A percentile compares a stretch with the other conserved stretches of the same genome.
Conservation (phyloP, 1,140 invertebrate genomes). For the Ephestia elutella region DNA sequence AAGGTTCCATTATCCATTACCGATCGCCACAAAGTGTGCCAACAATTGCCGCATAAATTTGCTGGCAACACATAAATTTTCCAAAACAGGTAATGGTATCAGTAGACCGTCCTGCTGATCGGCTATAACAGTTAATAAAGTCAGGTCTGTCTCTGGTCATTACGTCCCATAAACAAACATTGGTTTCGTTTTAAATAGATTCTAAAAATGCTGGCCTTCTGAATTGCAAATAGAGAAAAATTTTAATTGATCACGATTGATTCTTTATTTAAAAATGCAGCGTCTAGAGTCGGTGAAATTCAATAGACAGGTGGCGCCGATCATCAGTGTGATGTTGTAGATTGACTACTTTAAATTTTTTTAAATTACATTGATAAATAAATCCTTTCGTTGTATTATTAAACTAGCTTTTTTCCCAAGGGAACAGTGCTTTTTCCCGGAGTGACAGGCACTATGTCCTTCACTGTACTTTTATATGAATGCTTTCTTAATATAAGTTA, state of each 20-base stretch:
- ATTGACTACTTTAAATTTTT: background rate
- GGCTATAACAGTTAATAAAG: constrained; percentile 5
- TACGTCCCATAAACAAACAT: background rate
- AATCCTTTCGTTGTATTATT: background rate
- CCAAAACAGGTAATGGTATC: constrained; percentile 1
- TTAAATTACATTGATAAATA: background rate
- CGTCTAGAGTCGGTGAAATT: background rate
- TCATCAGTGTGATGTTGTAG: background rate
- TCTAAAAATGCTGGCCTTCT: background rate
- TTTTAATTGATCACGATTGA: background rate
- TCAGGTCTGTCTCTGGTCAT: background rate
- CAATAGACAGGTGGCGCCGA: background rate
- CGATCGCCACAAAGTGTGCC: background rate
- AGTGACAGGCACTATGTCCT: too few species aligned
- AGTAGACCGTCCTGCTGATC: background rate
- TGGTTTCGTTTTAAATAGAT: background rate
- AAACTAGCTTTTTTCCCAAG: too few species aligned
- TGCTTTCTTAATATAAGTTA: too few species aligned
- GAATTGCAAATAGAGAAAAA: background rate
- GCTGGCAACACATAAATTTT: background rate
- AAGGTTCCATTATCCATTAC: background rate
- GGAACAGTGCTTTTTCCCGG: too few species aligned
- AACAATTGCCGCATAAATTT: background rate
- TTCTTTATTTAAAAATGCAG: constrained; percentile 1
- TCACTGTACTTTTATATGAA: too few species aligned